Evolutionary conservation across 2,797 vertebrate genomes (phyloP).

Genomic region (Brachyalestes nurse): DNA sequence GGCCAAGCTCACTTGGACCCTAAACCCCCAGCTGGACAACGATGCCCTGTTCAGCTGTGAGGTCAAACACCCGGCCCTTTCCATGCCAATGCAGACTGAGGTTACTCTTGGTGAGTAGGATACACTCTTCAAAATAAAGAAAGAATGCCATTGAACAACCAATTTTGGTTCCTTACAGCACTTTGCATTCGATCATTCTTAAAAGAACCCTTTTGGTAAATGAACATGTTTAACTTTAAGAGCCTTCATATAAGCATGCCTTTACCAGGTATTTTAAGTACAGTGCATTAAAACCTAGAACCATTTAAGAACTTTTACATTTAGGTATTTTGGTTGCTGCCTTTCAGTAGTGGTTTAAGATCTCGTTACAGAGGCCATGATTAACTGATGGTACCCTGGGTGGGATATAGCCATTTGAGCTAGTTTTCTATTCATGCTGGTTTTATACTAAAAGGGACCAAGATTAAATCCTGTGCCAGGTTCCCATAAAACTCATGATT

Average conservation of each 20-base stretch:
- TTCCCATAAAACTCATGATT: too few relatives aligned
- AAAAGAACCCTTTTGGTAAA: background rate
- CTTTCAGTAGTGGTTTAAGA: background rate
- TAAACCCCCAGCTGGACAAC: slow-evolving; percentile 96
- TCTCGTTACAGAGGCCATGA: background rate
- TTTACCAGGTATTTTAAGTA: background rate
- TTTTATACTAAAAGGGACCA: too few relatives aligned
- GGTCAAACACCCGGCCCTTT: slow-evolving; percentile 94
- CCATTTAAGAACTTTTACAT: background rate
- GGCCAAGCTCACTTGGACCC: slow-evolving; percentile 95
- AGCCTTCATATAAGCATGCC: too few relatives aligned
- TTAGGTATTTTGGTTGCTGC: background rate
- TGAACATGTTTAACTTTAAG: too few relatives aligned
- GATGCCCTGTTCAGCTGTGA: slow-evolving; percentile 98
- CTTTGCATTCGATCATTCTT: too few relatives aligned
- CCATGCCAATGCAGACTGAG: slow-evolving; percentile 98
- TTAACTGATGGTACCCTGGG: too few relatives aligned
- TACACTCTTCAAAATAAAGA: background rate
- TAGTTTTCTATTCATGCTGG: too few relatives aligned
- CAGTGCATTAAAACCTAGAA: too few relatives aligned
- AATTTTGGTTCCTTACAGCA: background rate
- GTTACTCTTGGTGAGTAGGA: slow-evolving; percentile 88
- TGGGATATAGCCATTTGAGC: too few relatives aligned
- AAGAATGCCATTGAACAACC: background rate
- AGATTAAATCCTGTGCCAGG: too few relatives aligned